Conservation (phyloP, 2,797 vertebrate species). For the Clamator glandarius region DNA sequence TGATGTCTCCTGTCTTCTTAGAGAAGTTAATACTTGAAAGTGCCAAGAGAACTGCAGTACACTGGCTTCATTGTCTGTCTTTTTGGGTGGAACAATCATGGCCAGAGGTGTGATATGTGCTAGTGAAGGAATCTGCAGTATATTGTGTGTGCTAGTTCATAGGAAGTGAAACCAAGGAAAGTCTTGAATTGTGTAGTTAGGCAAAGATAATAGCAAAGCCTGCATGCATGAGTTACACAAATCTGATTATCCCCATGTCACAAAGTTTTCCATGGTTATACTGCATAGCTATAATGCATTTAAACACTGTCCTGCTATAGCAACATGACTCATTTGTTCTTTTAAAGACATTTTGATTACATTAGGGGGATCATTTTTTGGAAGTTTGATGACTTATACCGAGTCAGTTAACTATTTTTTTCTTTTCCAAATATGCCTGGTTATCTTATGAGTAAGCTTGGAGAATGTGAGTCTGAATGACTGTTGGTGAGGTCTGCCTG, state of each 20-base stretch:
- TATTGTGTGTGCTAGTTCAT: background rate
- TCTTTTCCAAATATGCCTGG: slow-evolving; percentile 3
- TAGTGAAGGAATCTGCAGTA: background rate
- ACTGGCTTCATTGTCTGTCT: background rate
- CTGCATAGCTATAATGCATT: background rate
- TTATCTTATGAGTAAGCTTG: slow-evolving; percentile 36
- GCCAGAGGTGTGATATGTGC: background rate
- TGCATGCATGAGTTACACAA: background rate
- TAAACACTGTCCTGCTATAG: slow-evolving; percentile 29
- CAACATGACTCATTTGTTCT: slow-evolving; percentile 65
- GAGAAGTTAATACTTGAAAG: background rate
- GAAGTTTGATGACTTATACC: slow-evolving; percentile 39
- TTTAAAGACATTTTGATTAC: slow-evolving; percentile 28
- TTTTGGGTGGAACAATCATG: background rate
- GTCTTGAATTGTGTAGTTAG: background rate
- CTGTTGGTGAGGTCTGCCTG: background rate
- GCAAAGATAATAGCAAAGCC: background rate
- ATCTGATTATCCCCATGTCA: slow-evolving; percentile 2
- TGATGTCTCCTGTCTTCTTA: background rate
- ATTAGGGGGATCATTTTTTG: slow-evolving; percentile 12
- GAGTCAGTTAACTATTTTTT: slow-evolving; percentile 32
- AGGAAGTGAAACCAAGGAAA: background rate
- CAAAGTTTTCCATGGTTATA: slow-evolving; percentile 20
- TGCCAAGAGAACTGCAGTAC: background rate
- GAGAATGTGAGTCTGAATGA: background rate